Conservation (phyloP, 2,888 invertebrate species). For the Epiperipatus broadwayi region DNA sequence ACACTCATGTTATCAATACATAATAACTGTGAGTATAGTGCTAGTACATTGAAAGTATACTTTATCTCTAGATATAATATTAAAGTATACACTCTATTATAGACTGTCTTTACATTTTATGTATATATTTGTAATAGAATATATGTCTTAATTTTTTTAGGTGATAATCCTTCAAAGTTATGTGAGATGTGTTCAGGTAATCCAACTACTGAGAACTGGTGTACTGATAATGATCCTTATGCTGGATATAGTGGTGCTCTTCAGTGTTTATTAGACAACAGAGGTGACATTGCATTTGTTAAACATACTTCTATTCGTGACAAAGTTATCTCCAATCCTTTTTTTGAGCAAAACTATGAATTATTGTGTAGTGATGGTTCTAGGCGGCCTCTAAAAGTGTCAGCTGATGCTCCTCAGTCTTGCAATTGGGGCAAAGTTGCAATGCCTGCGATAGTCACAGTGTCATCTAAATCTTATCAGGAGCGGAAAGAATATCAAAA, state of each 20-base stretch:
- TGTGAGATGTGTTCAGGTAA: constrained; percentile 61
- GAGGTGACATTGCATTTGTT: constrained; percentile 76
- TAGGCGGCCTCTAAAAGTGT: too few species aligned
- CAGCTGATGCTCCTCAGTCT: background rate
- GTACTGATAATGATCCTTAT: constrained; percentile 66
- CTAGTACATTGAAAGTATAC: too few species aligned
- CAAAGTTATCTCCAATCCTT: constrained; percentile 35
- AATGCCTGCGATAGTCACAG: too few species aligned
- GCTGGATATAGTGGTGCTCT: constrained; percentile 83
- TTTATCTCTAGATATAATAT: too few species aligned
- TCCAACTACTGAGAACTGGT: constrained; percentile 38
- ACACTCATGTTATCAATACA: too few species aligned
- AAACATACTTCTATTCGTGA: constrained; percentile 60
- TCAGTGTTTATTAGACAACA: constrained; percentile 52
- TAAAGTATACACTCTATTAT: too few species aligned
- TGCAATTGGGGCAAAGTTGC: background rate
- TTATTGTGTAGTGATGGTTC: too few species aligned
- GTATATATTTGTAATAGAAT: background rate
- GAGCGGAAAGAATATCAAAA: too few species aligned
- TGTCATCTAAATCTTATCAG: too few species aligned
- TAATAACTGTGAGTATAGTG: too few species aligned
- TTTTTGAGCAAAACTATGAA: too few species aligned
- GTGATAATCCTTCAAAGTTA: constrained; percentile 46
- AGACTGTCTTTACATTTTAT: too few species aligned
- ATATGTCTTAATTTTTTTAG: constrained; percentile 30